Percentiles rank a stretch among this genome's conserved stretches.
These are phyloP conservation scores for Cryptotis parvus DNA, from an alignment of 2,113 vertebrate species.

Conservation along the genomic window DNA sequence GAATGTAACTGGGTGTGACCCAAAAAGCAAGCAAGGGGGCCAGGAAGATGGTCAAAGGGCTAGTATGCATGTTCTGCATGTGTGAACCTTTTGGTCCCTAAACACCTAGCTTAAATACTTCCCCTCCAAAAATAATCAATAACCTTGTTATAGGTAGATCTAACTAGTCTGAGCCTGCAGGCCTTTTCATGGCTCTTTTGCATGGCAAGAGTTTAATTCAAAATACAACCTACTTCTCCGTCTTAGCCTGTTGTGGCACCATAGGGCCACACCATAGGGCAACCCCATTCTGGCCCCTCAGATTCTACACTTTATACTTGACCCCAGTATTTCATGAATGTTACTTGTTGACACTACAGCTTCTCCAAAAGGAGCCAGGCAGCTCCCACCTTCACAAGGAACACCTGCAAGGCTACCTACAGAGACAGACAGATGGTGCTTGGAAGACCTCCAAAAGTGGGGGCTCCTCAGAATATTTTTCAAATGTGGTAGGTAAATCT, in stretches of 20 bases:
- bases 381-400: not conserved
- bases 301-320: not conserved
- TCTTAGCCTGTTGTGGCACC: not conserved
- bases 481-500: not conserved
- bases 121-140: not conserved
- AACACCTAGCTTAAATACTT: not conserved
- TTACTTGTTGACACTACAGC: not conserved
- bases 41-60: too few species aligned
- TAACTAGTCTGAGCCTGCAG: not conserved
- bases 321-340: not conserved
- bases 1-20: too few species aligned
- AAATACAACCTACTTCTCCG: rapidly evolving
- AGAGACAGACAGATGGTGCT: not conserved
- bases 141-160: not conserved
- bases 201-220: not conserved
- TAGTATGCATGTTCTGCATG: too few species aligned
- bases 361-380: conserved; percentile 28
- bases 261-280: not conserved
- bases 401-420: not conserved
- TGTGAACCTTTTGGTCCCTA: too few species aligned
- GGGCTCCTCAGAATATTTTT: not conserved
- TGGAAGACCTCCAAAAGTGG: conserved; percentile 40
- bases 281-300: not conserved
- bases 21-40: too few species aligned
- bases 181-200: not conserved